These are phyloP conservation scores for Acanthurus leucopareius DNA, from an alignment of 2,797 vertebrate species.

Conservation along the genomic window DNA sequence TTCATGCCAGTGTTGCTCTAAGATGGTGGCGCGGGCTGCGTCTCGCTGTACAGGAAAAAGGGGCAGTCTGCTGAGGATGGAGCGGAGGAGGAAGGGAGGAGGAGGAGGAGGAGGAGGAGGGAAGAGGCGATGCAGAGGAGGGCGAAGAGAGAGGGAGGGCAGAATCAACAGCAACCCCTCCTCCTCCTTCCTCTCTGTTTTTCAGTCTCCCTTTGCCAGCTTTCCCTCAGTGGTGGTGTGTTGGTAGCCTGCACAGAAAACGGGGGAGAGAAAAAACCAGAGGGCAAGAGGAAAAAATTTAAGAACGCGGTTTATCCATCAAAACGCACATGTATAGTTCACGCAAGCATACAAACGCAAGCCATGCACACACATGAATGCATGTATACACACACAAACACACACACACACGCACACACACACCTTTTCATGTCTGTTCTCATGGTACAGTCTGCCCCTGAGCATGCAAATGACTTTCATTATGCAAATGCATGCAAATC, in stretches of 20 bases:
- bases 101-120: constrained; percentile 73
- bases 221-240: constrained; percentile 54
- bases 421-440: constrained; percentile 94
- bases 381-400: constrained; percentile 43
- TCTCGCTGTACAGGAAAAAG: constrained; percentile 80
- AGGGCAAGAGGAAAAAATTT: constrained; percentile 57
- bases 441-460: constrained; percentile 95
- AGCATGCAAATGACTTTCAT: constrained; percentile 99
- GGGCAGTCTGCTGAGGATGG: constrained; percentile 83
- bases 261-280: constrained; percentile 54
- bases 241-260: constrained; percentile 75
- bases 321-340: constrained; percentile 60
- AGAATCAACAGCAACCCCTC: constrained; percentile 83
- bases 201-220: constrained; percentile 79
- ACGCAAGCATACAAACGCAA: constrained; percentile 45
- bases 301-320: constrained; percentile 58
- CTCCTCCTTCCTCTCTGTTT: constrained; percentile 76
- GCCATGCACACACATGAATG: constrained; percentile 38
- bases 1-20: constrained; percentile 86
- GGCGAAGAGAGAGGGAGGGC: constrained; percentile 79
- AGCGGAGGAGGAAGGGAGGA: constrained; percentile 74
- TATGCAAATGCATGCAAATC: constrained; percentile 99
- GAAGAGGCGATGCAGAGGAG: constrained; percentile 81
- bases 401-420: constrained; percentile 72
- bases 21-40: constrained; percentile 87